phyloP scores from a whole-genome alignment of 2,888 invertebrate genomes.

The Plutella xylostella region DNA sequence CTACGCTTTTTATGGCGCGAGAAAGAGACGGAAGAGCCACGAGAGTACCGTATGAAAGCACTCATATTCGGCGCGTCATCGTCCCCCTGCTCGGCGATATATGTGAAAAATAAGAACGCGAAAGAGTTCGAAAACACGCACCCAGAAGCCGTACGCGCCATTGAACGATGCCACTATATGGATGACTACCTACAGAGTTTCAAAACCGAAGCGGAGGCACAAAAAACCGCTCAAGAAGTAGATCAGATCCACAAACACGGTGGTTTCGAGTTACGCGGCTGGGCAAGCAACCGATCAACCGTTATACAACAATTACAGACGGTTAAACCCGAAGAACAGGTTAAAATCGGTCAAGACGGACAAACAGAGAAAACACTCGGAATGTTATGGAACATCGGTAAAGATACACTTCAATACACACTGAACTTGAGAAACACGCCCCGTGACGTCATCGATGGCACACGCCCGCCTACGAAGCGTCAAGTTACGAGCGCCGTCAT shows the following conservation, averaged over 20 bases:
- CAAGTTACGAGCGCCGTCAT: constrained; percentile 7
- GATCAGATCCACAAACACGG: constrained; percentile 5
- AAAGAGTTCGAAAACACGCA: constrained; percentile 10
- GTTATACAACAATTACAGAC: not conserved
- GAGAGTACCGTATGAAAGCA: constrained; percentile 18
- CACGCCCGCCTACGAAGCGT: constrained; percentile 14
- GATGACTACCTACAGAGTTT: constrained; percentile 22
- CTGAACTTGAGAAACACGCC: constrained; percentile 7
- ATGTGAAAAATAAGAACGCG: constrained; percentile 23
- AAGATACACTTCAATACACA: constrained; percentile 10
- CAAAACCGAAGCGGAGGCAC: constrained; percentile 16
- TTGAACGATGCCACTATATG: constrained; percentile 1
- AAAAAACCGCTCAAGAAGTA: constrained; percentile 6
- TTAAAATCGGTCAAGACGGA: not conserved
- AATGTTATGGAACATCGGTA: constrained; percentile 10
- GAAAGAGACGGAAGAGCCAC: not conserved
- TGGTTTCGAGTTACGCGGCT: constrained; percentile 8
- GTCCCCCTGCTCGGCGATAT: constrained; percentile 21
- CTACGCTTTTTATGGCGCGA: constrained; percentile 20
- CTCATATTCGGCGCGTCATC: constrained; percentile 21
- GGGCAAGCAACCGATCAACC: constrained; percentile 5
- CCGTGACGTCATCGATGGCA: constrained; percentile 2
- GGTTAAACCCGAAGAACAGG: not conserved
- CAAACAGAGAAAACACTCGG: constrained; percentile 14
- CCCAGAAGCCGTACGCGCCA: not conserved